Base-by-base conservation (phyloP, 2,113 vertebrate species). In the Atrichornis clamosus region DNA sequence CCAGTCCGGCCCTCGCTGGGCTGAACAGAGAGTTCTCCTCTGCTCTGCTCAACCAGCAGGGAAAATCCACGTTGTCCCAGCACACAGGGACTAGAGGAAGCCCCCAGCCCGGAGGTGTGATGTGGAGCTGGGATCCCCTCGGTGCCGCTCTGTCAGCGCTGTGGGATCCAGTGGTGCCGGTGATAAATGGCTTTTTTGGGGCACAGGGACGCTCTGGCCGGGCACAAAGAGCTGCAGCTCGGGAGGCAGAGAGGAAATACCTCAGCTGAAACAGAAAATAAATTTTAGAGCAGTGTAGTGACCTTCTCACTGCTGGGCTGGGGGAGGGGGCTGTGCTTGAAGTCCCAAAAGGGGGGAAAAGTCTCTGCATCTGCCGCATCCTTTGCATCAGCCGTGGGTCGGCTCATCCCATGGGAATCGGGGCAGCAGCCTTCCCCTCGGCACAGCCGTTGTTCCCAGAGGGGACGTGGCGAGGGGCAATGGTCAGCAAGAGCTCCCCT, bases 91-190 rank as follows among this genome's bases (percentile, higher is more conserved):
- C 18, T 22, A 22, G 22, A 65, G 28, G 6, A 2, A 56, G 11
- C 32, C 70, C 84, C 73, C 50, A 26, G 44, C 13, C 58, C 0
- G 2, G 28, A 16, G 62, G 2, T 2, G 15, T 5, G 56, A 4
- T 13, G 32, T 4, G 1, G 8, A 18, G 10, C 33, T 2, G 6
- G 74, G 69, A 19, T 33, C 53, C 3, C 1, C 64, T 55, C 0
- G 0, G 2, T 10, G 14, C 41, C 0, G 0, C 37, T 19, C 52
- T 4, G 0, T 3, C 4, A 6, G 83, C 64, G 21, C 65, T 3
- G 11, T 4, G 30, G 65, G 23, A 5, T 22, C 60, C 5, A 11
- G 19, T 32, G 30, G 50, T 0, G 9, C 39, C 0, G 3, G 41
- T 3, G 49, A 30, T 11, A n/a, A 63, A 17, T 8, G 17, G 4